Evolutionary conservation across 2,888 invertebrate genomes (phyloP).

Genomic region (Chirona hameri): DNA sequence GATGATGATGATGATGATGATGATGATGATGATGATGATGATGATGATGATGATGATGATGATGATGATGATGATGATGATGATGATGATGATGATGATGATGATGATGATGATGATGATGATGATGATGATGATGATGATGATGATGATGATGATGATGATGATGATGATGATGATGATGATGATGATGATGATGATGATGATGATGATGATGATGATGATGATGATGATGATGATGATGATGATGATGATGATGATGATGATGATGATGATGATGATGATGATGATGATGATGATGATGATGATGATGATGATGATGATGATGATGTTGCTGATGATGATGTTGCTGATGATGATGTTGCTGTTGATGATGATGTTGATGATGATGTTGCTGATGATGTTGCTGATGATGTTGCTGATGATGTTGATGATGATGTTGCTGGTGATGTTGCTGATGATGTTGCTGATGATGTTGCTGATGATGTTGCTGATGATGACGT

Average conservation of each 20-base stretch:
- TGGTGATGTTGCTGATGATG: no score
- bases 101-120: constrained; percentile 9
- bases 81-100: constrained; percentile 22
- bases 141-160: constrained; percentile 22
- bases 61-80: constrained; percentile 1
- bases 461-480: no score
- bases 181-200: constrained; percentile 22
- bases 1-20: constrained; percentile 22
- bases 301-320: no score
- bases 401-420: no score
- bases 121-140: constrained; percentile 22
- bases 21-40: constrained; percentile 22
- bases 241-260: constrained; percentile 22
- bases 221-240: constrained; percentile 22
- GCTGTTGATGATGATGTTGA: no score
- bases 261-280: constrained; percentile 22
- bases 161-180: constrained; percentile 22
- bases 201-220: constrained; percentile 10
- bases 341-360: no score
- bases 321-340: no score
- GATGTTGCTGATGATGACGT: no score
- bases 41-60: constrained; percentile 22
- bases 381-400: no score
- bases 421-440: no score
- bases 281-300: constrained; percentile 22